Evolutionary conservation across 2,113 vertebrate genomes (phyloP).

Genomic region (Bufo bufo): DNA sequence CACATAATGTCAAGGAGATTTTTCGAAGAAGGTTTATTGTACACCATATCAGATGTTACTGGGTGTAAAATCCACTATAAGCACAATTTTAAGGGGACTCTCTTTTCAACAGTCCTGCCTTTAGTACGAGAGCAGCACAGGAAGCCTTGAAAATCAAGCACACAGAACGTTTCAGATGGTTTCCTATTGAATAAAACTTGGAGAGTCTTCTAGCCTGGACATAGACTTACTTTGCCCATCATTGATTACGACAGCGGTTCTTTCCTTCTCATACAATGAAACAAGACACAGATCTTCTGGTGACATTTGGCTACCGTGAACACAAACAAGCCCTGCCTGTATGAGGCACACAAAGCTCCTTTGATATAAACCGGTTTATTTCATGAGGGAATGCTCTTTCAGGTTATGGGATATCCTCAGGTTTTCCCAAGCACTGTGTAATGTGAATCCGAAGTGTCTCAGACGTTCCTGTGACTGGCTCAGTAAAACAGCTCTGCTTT

Average conservation of each 20-base stretch:
- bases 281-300: constrained; percentile 1
- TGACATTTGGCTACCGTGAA: constrained; percentile 2
- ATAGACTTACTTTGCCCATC: constrained; percentile 1
- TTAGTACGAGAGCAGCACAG: background rate
- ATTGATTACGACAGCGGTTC: background rate
- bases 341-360: constrained; percentile 33
- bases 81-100: background rate
- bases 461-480: background rate
- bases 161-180: background rate
- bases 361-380: constrained; percentile 34
- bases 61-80: background rate
- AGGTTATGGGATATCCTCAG: constrained; percentile 29
- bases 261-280: constrained; percentile 21
- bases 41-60: background rate
- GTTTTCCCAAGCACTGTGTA: constrained; percentile 32
- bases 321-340: constrained; percentile 31
- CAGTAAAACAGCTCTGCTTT: background rate
- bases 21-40: no score
- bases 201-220: background rate
- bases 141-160: background rate
- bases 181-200: constrained; percentile 1
- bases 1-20: no score
- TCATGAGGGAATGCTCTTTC: constrained; percentile 7
- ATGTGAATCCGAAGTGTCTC: constrained; percentile 2
- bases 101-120: background rate